phyloP scores from a whole-genome alignment of 2,113 vertebrate species.

The Choloepus hoffmanni region DNA sequence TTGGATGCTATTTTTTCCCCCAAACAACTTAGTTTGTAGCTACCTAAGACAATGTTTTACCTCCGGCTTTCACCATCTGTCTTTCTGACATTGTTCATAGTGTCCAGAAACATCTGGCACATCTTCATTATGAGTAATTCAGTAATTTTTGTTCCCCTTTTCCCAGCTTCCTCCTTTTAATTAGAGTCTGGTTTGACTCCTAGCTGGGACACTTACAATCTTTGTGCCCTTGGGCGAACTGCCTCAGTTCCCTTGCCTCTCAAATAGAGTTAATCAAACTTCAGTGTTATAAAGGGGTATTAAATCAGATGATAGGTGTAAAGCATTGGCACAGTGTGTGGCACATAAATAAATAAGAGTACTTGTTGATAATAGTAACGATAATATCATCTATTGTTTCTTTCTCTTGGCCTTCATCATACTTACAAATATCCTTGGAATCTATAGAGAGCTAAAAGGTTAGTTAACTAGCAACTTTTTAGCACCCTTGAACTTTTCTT shows the following conservation, averaged over 20 bases:
- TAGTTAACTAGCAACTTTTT: not conserved
- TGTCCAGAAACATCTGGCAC: not conserved
- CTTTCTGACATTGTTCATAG: not conserved
- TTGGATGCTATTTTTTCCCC: not conserved
- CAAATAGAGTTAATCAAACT: not conserved
- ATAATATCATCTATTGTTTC: fast-evolving
- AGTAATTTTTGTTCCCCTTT: not conserved
- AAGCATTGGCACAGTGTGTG: fast-evolving
- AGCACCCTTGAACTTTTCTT: slow-evolving; percentile 31
- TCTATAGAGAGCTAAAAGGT: fast-evolving
- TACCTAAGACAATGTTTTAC: fast-evolving
- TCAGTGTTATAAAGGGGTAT: fast-evolving
- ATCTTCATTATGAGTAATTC: not conserved
- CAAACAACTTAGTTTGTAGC: fast-evolving
- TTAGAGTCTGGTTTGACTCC: not conserved
- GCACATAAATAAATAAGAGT: fast-evolving
- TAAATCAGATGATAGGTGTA: not conserved
- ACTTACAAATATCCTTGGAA: fast-evolving
- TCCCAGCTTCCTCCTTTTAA: not conserved
- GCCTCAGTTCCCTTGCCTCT: not conserved
- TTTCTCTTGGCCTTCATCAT: fast-evolving
- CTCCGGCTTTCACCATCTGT: not conserved
- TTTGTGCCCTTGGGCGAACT: not conserved
- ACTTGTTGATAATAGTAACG: fast-evolving
- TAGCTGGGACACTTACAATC: not conserved